Conservation (phyloP, 2,797 vertebrate species). For the Luscinia megarhynchos region DNA sequence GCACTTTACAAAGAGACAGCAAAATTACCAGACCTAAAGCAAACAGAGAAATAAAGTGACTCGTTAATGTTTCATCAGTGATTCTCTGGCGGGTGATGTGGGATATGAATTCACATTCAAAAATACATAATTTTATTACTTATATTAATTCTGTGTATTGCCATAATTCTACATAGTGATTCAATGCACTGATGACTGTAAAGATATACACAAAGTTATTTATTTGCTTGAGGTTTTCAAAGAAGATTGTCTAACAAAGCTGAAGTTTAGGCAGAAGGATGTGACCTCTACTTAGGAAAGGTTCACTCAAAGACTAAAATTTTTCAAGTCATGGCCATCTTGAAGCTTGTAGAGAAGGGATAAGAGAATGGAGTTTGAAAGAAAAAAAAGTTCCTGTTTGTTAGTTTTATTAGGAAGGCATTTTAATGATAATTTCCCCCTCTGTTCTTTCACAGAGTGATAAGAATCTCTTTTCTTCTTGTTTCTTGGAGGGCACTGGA, state of each 20-base stretch:
- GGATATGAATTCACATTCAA: not conserved
- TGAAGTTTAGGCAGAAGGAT: slow-evolving; percentile 16
- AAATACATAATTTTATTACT: not conserved
- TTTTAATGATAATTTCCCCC: slow-evolving; percentile 72
- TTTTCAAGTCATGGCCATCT: slow-evolving; percentile 54
- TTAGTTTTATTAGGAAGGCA: slow-evolving; percentile 71
- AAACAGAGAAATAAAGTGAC: slow-evolving; percentile 41
- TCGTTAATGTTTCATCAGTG: slow-evolving; percentile 18
- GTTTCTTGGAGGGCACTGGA: slow-evolving; percentile 67
- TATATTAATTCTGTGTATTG: not conserved
- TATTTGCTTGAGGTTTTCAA: slow-evolving; percentile 7
- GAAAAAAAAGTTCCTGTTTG: slow-evolving; percentile 53
- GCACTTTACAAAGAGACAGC: not conserved
- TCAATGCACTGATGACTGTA: not conserved
- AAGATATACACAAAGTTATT: not conserved
- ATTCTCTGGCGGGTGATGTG: not conserved
- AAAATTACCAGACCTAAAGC: slow-evolving; percentile 44
- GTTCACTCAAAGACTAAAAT: slow-evolving; percentile 57
- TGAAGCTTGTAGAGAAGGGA: slow-evolving; percentile 46
- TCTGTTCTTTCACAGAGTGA: slow-evolving; percentile 66
- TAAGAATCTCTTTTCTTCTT: slow-evolving; percentile 72
- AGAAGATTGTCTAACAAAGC: not conserved
- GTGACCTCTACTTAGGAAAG: slow-evolving; percentile 49
- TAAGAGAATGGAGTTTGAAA: slow-evolving; percentile 52
- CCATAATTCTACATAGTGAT: not conserved